These are phyloP conservation scores for Rhynchomys soricoides DNA, from an alignment of 2,113 vertebrate species.

Conservation along the genomic window DNA sequence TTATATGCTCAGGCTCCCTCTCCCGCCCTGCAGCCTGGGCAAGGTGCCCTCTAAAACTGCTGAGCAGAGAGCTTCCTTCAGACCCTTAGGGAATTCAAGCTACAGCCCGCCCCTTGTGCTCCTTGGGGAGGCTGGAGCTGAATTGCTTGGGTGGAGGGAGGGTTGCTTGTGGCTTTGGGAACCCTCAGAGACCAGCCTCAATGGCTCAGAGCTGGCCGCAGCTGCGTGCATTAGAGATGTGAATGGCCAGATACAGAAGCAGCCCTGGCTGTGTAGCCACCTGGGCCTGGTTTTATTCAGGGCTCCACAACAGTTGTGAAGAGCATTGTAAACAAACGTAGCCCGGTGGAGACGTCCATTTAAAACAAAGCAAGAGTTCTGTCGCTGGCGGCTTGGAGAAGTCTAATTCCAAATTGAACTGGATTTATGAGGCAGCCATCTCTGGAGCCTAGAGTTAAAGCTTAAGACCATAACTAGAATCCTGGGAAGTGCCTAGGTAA, in stretches of 20 bases:
- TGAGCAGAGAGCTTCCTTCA: background rate
- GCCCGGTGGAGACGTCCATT: background rate
- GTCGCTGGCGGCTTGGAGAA: background rate
- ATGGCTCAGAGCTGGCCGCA: background rate
- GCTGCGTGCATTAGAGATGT: background rate
- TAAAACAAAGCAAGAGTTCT: background rate
- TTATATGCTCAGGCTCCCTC: background rate
- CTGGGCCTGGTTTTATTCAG: constrained; percentile 40
- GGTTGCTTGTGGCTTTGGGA: background rate
- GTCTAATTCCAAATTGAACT: background rate
- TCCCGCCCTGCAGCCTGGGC: background rate
- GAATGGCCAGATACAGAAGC: constrained; percentile 17
- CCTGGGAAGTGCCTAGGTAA: background rate
- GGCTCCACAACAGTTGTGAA: background rate
- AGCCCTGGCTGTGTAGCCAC: background rate
- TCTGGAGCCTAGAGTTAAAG: background rate
- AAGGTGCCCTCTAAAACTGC: constrained; percentile 27
- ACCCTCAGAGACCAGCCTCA: constrained; percentile 36
- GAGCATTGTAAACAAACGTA: constrained; percentile 11
- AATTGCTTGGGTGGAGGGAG: background rate
- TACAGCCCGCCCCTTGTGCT: constrained; percentile 10
- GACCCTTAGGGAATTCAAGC: constrained; percentile 1
- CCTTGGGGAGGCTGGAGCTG: background rate
- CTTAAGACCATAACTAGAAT: background rate
- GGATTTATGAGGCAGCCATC: background rate